Percentiles rank a stretch among this genome's conserved stretches.
Conservation (phyloP, 2,113 vertebrate genomes). For the Petrocephalus microphthalmus region DNA sequence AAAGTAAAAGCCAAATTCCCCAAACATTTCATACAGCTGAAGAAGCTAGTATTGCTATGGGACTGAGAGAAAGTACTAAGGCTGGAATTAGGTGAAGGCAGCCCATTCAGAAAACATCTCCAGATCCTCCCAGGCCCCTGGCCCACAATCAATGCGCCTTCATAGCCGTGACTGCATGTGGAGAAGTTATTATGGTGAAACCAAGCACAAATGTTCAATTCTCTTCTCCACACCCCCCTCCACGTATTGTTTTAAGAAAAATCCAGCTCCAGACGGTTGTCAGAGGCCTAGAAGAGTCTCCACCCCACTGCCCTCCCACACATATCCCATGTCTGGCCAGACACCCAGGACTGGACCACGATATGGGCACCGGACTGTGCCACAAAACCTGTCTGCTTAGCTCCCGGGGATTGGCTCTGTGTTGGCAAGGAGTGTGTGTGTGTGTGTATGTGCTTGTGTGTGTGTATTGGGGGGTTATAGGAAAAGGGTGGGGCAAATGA, state of each 20-base stretch:
- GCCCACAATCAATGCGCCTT: background rate
- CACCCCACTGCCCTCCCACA: background rate
- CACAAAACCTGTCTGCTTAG: background rate
- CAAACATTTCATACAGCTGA: background rate
- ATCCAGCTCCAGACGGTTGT: background rate
- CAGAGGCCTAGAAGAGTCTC: background rate
- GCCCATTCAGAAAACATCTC: background rate
- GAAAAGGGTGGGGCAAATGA: background rate
- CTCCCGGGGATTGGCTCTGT: background rate
- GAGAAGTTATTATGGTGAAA: background rate
- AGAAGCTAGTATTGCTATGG: background rate
- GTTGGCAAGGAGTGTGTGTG: background rate
- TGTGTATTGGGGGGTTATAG: background rate
- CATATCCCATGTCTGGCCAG: slow-evolving; percentile 2
- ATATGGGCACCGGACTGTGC: background rate
- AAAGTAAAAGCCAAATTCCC: background rate
- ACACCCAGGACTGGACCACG: background rate
- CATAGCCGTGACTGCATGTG: background rate
- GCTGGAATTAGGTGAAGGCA: background rate
- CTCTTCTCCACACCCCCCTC: background rate
- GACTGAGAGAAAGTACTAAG: background rate
- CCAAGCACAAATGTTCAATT: background rate
- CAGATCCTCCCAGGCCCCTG: background rate
- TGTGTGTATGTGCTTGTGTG: background rate
- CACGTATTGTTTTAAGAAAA: background rate